Percentiles rank a stretch among this genome's conserved stretches.
These are phyloP conservation scores for Ophioninae sp. DNA, from an alignment of 2,888 invertebrate species.

Conservation along the genomic window DNA sequence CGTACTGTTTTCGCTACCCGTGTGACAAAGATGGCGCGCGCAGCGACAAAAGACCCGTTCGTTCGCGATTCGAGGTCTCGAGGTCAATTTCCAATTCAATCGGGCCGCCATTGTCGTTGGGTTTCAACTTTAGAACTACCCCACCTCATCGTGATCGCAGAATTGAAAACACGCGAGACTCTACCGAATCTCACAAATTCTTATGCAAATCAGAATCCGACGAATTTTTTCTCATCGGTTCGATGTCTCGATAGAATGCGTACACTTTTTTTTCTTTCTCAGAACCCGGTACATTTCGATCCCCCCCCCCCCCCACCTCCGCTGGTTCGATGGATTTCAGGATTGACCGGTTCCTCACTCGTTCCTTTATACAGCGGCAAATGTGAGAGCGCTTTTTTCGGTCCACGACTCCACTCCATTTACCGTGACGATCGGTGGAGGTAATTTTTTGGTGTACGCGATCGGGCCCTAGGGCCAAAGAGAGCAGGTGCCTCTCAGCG, in stretches of 20 bases:
- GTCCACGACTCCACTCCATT: background rate
- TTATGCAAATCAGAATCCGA: slow-evolving; percentile 43
- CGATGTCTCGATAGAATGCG: background rate
- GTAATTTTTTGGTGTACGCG: background rate
- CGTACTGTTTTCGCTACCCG: background rate
- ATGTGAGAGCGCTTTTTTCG: slow-evolving; percentile 23
- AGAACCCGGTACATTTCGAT: background rate
- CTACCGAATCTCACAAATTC: slow-evolving; percentile 35
- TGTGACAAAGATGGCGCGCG: background rate
- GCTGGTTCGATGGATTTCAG: slow-evolving; percentile 38
- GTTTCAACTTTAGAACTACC: background rate
- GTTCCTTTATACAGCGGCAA: slow-evolving; percentile 24
- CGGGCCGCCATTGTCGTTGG: slow-evolving; percentile 26
- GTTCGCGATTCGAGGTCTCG: slow-evolving; percentile 66
- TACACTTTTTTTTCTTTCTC: background rate
- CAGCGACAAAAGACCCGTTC: slow-evolving; percentile 45
- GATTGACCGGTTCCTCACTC: slow-evolving; percentile 53
- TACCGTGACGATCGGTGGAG: background rate
- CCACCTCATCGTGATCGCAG: background rate
- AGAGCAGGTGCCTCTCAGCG: background rate
- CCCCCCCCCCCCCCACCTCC: background rate
- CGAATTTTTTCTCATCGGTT: slow-evolving; percentile 21
- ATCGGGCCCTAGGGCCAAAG: background rate
- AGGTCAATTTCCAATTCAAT: slow-evolving; percentile 65
- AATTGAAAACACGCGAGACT: background rate